phyloP scores from a whole-genome alignment of 2,797 vertebrate species.

The Phalloptychus januarius region DNA sequence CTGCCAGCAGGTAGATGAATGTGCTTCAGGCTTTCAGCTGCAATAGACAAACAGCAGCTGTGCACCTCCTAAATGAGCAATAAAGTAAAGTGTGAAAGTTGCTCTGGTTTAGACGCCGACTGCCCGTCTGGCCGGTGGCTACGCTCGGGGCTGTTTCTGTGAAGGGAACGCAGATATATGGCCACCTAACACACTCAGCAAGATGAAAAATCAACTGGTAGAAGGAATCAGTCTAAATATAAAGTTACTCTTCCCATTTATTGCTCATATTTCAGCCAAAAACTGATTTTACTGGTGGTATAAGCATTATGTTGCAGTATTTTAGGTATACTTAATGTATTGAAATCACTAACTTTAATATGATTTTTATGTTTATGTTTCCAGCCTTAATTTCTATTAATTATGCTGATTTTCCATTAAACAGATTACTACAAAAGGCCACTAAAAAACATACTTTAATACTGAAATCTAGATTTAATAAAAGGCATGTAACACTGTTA shows the following conservation, averaged over 20 bases:
- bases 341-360: not conserved
- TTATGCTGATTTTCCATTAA: too few species aligned
- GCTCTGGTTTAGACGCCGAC: not conserved
- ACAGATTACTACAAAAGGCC: too few species aligned
- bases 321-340: not conserved
- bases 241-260: not conserved
- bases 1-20: constrained; percentile 16
- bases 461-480: too few species aligned
- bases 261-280: not conserved
- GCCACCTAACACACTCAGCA: not conserved
- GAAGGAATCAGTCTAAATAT: not conserved
- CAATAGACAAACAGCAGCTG: constrained; percentile 3
- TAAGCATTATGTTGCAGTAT: not conserved
- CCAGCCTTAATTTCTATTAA: too few species aligned
- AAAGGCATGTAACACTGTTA: too few species aligned
- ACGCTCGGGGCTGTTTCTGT: not conserved
- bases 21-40: constrained; percentile 1
- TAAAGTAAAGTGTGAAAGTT: constrained; percentile 16
- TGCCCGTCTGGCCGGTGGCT: not conserved
- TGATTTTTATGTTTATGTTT: constrained; percentile 3
- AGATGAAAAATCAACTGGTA: not conserved
- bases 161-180: not conserved
- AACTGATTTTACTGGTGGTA: not conserved
- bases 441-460: too few species aligned
- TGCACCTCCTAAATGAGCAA: constrained; percentile 13